Evolutionary conservation across 2,113 vertebrate species (phyloP).

Genomic region (Anser cygnoides): DNA sequence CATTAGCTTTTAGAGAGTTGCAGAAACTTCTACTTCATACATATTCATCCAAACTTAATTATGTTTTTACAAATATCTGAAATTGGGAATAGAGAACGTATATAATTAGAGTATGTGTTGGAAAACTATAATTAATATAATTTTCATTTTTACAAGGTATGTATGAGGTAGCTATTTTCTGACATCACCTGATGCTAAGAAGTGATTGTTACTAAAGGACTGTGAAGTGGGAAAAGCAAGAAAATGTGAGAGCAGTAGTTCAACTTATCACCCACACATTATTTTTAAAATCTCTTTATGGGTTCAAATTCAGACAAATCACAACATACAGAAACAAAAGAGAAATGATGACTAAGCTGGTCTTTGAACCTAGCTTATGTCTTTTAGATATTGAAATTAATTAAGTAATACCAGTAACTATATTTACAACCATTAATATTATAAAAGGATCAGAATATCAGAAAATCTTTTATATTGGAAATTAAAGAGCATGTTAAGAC

Average conservation of each 20-base stretch:
- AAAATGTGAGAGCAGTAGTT: background rate
- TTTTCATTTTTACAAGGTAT: background rate
- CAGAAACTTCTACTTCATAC: background rate
- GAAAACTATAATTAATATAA: background rate
- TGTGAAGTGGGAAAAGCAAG: background rate
- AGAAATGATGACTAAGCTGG: background rate
- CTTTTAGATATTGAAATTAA: background rate
- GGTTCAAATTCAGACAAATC: background rate
- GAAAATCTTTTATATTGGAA: background rate
- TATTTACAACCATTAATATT: background rate
- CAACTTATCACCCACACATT: background rate
- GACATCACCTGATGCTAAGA: background rate
- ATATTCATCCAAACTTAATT: background rate
- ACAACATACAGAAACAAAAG: background rate
- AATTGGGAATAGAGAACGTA: background rate
- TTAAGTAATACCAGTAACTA: background rate
- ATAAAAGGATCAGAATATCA: background rate
- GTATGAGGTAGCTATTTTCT: background rate
- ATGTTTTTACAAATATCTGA: background rate
- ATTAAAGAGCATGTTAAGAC: background rate
- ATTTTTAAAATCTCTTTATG: background rate
- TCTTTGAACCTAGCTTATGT: background rate
- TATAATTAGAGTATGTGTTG: background rate
- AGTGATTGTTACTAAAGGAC: background rate
- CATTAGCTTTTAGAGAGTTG: background rate